Base-by-base conservation (phyloP, 1,140 invertebrate species). In the Drosophila tropicalis region DNA sequence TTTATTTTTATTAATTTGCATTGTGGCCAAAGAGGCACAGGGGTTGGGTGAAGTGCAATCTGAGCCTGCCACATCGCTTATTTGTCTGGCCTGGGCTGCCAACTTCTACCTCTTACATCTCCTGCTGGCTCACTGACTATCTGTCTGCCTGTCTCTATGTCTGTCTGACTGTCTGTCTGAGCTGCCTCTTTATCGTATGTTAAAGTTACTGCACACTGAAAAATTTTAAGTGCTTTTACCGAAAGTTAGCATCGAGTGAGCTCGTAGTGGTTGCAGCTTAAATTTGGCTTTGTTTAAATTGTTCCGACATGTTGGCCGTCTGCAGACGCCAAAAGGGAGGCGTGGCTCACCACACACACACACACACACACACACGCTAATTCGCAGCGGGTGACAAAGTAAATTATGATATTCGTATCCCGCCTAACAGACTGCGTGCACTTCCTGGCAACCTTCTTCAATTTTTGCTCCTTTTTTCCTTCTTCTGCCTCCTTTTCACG, bases 351-450 rank as follows among this genome's bases (percentile, higher is more conserved):
- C 66, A 47, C 47, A 56, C 69, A 76, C 62, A 75, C 41, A 58
- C n/a, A n/a, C n/a, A 57, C 51, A 72, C 67, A 75, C 41, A 58
- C 72, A 72, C 66, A 71, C 67, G 84, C 85, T 87, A 89, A 87
- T 87, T 87, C 84, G 80, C 84, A 89, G 85, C 84, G 84, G 84
- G 84, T 87, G 84, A 87, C 84, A 87, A 84, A 87, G 84, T 87
- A 87, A 87, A 87, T 87, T 87, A 87, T 87, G 84, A 87, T 87
- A 89, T 90, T 89, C 84, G 85, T 72, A 81, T 84, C 69, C 84
- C 78, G 85, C 63, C 81, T 89, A 89, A 79, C 85, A 90, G 84
- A 90, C 84, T 84, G 84, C 80, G 81, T 90, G 74, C 74, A 90
- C 81, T 90, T 89, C 80, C 85, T 75, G 77, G 15, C 75, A 62